Evolutionary conservation across 2,888 invertebrate species (phyloP).

Genomic region (Leptogaster cylindrica): DNA sequence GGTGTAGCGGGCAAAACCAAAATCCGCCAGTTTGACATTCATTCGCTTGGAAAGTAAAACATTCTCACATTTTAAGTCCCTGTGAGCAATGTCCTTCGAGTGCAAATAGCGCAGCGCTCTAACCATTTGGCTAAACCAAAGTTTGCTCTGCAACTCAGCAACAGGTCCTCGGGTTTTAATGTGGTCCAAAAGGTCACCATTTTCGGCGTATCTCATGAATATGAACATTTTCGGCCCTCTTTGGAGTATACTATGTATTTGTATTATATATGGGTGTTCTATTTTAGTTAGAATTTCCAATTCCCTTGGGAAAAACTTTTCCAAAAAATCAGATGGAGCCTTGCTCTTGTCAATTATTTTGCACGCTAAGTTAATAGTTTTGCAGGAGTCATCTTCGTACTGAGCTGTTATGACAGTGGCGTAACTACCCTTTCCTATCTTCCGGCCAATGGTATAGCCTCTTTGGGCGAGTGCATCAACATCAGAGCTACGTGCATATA

Average conservation of each 20-base stretch:
- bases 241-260: conserved; percentile 85
- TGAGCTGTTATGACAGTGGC: conserved; percentile 88
- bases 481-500: conserved; percentile 80
- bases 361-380: conserved; percentile 75
- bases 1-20: conserved; percentile 89
- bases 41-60: conserved; percentile 81
- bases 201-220: conserved; percentile 90
- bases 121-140: conserved; percentile 87
- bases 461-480: conserved; percentile 83
- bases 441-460: conserved; percentile 81
- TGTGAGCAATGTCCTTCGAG: conserved; percentile 82
- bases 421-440: conserved; percentile 91
- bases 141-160: conserved; percentile 77
- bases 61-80: conserved; percentile 95
- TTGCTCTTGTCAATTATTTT: conserved; percentile 91
- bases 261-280: conserved; percentile 88
- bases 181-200: conserved; percentile 87
- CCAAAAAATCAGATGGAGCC: conserved; percentile 86
- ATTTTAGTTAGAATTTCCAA: conserved; percentile 87
- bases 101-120: conserved; percentile 85
- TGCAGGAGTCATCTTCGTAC: conserved; percentile 72
- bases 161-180: conserved; percentile 79
- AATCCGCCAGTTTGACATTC: conserved; percentile 91
- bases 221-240: conserved; percentile 84
- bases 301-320: conserved; percentile 93